Evolutionary conservation across 2,113 vertebrate species (phyloP), one percentile per base, ranked within the genome.

Genomic region (Delphinapterus leucas): DNA sequence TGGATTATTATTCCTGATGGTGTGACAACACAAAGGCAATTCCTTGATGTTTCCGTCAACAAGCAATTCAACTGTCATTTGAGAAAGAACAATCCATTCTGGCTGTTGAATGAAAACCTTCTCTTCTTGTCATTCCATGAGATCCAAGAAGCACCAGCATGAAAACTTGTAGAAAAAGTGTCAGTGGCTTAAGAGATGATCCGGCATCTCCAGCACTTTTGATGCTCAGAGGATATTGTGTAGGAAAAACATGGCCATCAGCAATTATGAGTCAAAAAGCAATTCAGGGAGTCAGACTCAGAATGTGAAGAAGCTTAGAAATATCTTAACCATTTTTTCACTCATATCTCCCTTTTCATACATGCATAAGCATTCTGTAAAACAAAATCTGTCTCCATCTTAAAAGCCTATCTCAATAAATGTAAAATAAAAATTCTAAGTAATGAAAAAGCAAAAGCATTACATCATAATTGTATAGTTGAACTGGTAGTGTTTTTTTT

Each of bases 361-460:
- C 6, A n/a, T 15, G 20, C 14, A 36, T 53, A 67, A 8, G 1
- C 28, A 25, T 67, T 28, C 55, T 44, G 9, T 36, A 17, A 67
- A 61, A 49, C 31, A 71, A 74, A 93, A 87, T 31, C n/a, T 60
- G 5, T 61, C 80, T 65, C 36, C 44, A 47, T 23, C 83, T 73
- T 47, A 95, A 92, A 93, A 91, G 81, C 49, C 41, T 77, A 41
- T 88, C 61, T 83, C 33, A 41, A 76, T 96, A 61, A 70, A 77
- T 14, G 28, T 77, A 92, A 97, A 90, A 55, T 89, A 95, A 80
- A 95, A 83, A 92, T 55, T 87, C 58, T 91, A 80, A 88, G 23
- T 74, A 81, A 58, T n/a, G 25, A 76, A 47, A 93, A 74, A 65
- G 33, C 63, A 67, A 82, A 81, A 67, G 28, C 8, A 20, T 74